A percentile compares a stretch with the other conserved stretches of the same genome.
These are phyloP conservation scores for Trichogramma dendrolimi DNA, from an alignment of 2,888 invertebrate species.

Conservation along the genomic window DNA sequence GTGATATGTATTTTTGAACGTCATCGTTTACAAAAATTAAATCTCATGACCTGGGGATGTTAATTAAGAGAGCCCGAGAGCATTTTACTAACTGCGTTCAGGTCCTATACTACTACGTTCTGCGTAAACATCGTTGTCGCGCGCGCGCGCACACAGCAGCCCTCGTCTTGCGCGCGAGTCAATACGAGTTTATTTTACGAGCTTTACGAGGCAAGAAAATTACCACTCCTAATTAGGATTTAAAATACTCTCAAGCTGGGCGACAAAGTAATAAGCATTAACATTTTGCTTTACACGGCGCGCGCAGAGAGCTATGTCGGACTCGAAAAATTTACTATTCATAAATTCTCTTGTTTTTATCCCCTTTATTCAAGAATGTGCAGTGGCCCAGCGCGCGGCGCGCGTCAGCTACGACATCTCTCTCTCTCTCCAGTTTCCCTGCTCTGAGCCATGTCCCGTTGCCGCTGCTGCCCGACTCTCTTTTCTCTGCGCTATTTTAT, in stretches of 20 bases:
- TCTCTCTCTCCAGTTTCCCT: neutral
- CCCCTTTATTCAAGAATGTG: conserved; percentile 7
- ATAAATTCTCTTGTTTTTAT: conserved; percentile 15
- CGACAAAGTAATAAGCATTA: conserved; percentile 17
- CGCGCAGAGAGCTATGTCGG: neutral
- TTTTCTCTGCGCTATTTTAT: conserved; percentile 16
- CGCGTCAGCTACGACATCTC: conserved; percentile 7
- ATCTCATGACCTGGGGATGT: too few relatives aligned
- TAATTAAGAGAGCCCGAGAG: too few relatives aligned
- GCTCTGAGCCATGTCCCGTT: neutral
- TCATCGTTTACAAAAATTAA: too few relatives aligned
- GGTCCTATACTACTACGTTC: too few relatives aligned
- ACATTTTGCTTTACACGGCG: conserved; percentile 6
- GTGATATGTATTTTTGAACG: too few relatives aligned
- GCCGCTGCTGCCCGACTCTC: neutral
- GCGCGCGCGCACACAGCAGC: too few relatives aligned
- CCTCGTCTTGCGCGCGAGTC: too few relatives aligned
- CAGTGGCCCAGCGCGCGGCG: neutral
- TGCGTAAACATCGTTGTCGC: too few relatives aligned
- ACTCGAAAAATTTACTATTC: conserved; percentile 11
- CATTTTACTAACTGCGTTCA: too few relatives aligned
- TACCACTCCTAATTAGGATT: neutral
- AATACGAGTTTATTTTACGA: too few relatives aligned
- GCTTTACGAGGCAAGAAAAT: neutral
- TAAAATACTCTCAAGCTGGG: conserved; percentile 1